These are phyloP conservation scores for Centropus bengalensis DNA, from an alignment of 2,113 vertebrate genomes.

Conservation along the genomic window DNA sequence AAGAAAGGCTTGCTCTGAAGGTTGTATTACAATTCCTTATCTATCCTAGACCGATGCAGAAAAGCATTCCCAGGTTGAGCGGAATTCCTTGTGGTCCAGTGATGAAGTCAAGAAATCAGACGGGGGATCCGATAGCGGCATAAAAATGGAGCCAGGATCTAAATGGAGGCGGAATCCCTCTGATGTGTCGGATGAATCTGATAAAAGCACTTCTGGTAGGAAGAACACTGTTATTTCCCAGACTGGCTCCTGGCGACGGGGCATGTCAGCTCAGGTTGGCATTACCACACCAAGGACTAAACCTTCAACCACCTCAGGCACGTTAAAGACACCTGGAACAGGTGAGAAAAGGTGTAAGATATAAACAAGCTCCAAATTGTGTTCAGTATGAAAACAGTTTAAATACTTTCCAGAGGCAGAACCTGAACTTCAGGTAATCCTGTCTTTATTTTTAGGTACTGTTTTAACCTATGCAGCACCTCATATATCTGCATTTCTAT, in stretches of 20 bases:
- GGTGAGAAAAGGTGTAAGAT: constrained; percentile 76
- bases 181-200: constrained; percentile 93
- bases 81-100: constrained; percentile 84
- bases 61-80: constrained; percentile 87
- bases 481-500: not conserved
- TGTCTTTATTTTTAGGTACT: constrained; percentile 37
- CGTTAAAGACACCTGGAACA: constrained; percentile 86
- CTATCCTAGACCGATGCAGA: constrained; percentile 90
- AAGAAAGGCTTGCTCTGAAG: not conserved
- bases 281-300: constrained; percentile 92
- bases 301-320: constrained; percentile 73
- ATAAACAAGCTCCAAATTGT: not conserved
- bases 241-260: constrained; percentile 95
- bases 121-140: constrained; percentile 86
- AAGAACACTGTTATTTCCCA: constrained; percentile 88
- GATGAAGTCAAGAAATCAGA: constrained; percentile 92
- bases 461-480: not conserved
- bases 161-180: constrained; percentile 93
- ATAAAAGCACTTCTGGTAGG: constrained; percentile 89
- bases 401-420: constrained; percentile 30
- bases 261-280: constrained; percentile 96
- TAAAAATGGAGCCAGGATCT: constrained; percentile 85
- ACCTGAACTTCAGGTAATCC: constrained; percentile 60
- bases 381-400: not conserved
- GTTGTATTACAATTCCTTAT: not conserved